Percentiles rank a stretch among this genome's conserved stretches.
These are phyloP conservation scores for Euglossa dilemma DNA, from an alignment of 1,140 invertebrate genomes.

Conservation along the genomic window DNA sequence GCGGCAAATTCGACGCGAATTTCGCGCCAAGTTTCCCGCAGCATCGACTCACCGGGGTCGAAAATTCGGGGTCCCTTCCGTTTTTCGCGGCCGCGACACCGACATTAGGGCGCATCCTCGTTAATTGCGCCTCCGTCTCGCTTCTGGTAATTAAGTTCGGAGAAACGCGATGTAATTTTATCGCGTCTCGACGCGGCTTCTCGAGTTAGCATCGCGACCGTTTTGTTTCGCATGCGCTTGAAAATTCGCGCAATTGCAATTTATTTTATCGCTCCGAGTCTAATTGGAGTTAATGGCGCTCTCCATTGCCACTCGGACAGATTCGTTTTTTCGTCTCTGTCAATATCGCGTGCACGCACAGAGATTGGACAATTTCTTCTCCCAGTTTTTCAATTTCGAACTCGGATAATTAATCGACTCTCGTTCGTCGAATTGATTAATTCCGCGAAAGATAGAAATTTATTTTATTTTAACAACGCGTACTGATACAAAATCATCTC, in stretches of 20 bases:
- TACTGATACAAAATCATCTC: no score
- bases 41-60: neutral
- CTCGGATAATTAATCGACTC: no score
- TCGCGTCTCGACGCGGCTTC: neutral
- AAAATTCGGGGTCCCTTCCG: neutral
- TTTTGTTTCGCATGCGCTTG: slow-evolving; percentile 3
- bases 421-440: no score
- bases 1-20: neutral
- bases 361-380: no score
- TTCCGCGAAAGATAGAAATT: no score
- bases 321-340: neutral
- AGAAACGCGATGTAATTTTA: slow-evolving; percentile 34
- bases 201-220: neutral
- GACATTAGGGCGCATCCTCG: slow-evolving; percentile 5
- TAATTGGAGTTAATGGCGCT: neutral
- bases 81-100: neutral
- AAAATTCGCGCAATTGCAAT: neutral
- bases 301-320: neutral
- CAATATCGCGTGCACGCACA: no score
- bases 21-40: neutral
- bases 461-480: no score
- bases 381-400: no score
- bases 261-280: slow-evolving; percentile 1
- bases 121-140: slow-evolving; percentile 25
- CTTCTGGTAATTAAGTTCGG: slow-evolving; percentile 39